phyloP scores from a whole-genome alignment of 2,113 vertebrate genomes.

The Sarotherodon lohbergeri region DNA sequence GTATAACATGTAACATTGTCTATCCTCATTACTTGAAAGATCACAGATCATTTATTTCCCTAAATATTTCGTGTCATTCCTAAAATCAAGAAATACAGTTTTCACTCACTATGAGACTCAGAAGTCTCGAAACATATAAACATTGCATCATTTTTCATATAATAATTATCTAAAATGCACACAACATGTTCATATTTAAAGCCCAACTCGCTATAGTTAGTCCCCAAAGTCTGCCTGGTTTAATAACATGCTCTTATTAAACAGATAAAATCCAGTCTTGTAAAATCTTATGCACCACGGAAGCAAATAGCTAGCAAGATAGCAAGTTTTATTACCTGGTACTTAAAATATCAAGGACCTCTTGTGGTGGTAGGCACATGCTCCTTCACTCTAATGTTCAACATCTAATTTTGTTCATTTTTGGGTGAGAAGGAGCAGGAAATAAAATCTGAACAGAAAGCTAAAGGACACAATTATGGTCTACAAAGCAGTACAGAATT shows the following conservation, averaged over 20 bases:
- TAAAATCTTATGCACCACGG: not conserved
- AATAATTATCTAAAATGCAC: not conserved
- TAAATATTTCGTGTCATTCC: not conserved
- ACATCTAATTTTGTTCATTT: not conserved
- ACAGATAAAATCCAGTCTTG: not conserved
- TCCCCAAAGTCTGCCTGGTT: not conserved
- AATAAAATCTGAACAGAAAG: not conserved
- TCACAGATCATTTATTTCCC: not conserved
- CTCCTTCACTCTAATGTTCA: not conserved
- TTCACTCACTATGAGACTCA: not conserved
- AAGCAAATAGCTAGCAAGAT: not conserved
- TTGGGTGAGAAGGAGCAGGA: not conserved
- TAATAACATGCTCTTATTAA: not conserved
- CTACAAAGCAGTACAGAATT: accelerated
- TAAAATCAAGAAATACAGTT: not conserved
- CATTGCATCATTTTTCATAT: not conserved
- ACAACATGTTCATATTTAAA: not conserved
- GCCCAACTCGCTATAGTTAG: not conserved
- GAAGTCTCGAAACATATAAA: not conserved
- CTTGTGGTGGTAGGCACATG: accelerated
- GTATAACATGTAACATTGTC: not conserved
- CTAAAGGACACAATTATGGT: not conserved
- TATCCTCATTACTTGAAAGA: not conserved
- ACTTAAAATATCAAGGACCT: not conserved
- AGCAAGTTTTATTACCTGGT: not conserved